Conservation (phyloP, 2,797 vertebrate species). For the Betta splendens region DNA sequence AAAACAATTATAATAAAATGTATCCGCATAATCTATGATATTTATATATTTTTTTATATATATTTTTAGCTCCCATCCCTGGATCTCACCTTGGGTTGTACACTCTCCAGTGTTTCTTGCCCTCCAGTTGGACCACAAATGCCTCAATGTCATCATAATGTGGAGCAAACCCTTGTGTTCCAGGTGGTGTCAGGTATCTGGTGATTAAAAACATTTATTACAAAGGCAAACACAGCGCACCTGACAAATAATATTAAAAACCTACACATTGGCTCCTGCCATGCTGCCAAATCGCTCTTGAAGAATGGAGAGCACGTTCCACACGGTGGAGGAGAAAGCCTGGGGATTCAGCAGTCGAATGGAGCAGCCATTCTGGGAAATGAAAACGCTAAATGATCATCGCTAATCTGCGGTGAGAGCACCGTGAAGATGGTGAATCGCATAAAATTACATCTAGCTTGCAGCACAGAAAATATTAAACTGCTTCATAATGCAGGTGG, state of each 20-base stretch:
- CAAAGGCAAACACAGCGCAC: too few relatives aligned
- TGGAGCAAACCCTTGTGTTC: constrained; percentile 95
- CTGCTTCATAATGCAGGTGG: constrained; percentile 18
- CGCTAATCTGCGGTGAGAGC: constrained; percentile 4
- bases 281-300: constrained; percentile 96
- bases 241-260: background rate
- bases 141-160: constrained; percentile 99
- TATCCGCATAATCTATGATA: too few relatives aligned
- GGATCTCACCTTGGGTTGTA: constrained; percentile 86
- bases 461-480: constrained; percentile 11
- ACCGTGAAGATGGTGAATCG: constrained; percentile 13
- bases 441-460: constrained; percentile 1
- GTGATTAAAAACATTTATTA: background rate
- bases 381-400: constrained; percentile 1
- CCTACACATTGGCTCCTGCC: constrained; percentile 91
- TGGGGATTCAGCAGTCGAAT: constrained; percentile 93
- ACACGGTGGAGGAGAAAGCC: constrained; percentile 88
- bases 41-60: background rate
- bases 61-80: background rate
- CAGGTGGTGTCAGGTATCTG: constrained; percentile 92
- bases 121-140: constrained; percentile 95
- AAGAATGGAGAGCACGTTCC: constrained; percentile 91
- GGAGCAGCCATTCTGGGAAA: constrained; percentile 88
- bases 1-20: background rate
- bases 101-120: constrained; percentile 94